Conservation (phyloP, 2,888 invertebrate genomes). For the Drosophila algonquin region DNA sequence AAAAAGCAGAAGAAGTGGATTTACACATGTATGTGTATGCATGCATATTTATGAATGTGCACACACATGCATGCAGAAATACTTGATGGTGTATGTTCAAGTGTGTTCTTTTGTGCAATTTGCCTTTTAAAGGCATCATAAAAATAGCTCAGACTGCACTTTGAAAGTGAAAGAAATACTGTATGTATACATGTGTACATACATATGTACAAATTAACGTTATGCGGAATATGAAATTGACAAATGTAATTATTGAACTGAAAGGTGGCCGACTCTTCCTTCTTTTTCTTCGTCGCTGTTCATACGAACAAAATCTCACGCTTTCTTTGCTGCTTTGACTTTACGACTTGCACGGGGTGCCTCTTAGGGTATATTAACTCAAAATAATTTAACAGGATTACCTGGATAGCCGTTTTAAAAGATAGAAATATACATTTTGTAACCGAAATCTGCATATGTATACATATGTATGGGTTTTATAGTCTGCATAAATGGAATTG, state of each 20-base stretch:
- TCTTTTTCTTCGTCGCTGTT: slow-evolving; percentile 1
- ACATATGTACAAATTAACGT: not conserved
- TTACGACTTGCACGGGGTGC: not conserved
- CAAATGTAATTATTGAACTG: slow-evolving; percentile 26
- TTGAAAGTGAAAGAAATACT: slow-evolving; percentile 69
- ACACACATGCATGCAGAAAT: slow-evolving; percentile 5
- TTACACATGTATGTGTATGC: not conserved
- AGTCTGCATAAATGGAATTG: not conserved
- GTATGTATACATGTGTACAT: not conserved
- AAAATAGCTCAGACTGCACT: slow-evolving; percentile 52
- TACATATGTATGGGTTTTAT: too few relatives aligned
- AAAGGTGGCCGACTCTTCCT: not conserved
- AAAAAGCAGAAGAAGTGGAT: slow-evolving; percentile 29
- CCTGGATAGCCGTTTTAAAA: too few relatives aligned
- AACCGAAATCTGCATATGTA: too few relatives aligned
- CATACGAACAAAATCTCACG: not conserved
- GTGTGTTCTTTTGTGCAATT: slow-evolving; percentile 61
- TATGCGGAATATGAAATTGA: slow-evolving; percentile 18
- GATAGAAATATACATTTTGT: too few relatives aligned
- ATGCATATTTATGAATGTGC: not conserved
- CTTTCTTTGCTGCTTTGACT: slow-evolving; percentile 5
- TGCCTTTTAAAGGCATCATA: slow-evolving; percentile 55
- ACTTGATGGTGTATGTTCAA: slow-evolving; percentile 18
- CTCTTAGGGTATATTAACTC: not conserved
- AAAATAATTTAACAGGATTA: not conserved